Evolutionary conservation across 1,140 invertebrate species (phyloP), one percentile per base, ranked within the genome.

Genomic region (Brachionus rubens): DNA sequence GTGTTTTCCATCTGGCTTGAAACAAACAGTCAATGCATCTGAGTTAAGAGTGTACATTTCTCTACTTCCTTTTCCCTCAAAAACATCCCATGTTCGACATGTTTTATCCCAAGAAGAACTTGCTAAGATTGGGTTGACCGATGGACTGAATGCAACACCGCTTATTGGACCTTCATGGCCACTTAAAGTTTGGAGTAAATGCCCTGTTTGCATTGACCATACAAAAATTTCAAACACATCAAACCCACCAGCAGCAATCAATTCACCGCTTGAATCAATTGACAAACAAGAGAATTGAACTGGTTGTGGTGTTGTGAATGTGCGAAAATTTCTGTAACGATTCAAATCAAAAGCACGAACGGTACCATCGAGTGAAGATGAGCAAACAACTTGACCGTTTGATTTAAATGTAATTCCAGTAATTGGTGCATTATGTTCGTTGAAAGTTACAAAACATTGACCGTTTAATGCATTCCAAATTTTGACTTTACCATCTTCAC

Each of bases 41-140:
- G 91, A 85, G 1, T 86, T 86, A 0, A 97, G 83, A 76, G 88
- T 86, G 52, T 97, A 88, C 0, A 90, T 90, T 86, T 98, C 94
- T 79, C 91, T 90, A n/a, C 87, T 87, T 0, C 89, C 89, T 59
- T 90, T 90, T 76, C 87, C 89, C 82, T 95, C 92, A 78, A 92
- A 89, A 1, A 91, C 88, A 82, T 96, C 92, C 95, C 95, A 98
- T 28, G 98, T 84, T 79, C 91, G 89, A 0, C 98, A 84, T 0
- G 93, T 93, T 83, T 92, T 92, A 82, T 98, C 96, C 94, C 94
- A 98, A 16, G 92, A 94, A 1, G 89, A 91, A 1, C 93, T 96
- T 0, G 89, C 91, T 30, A 98, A 82, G 30, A 89, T 87, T 0
- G 90, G 89, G 0, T 89, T 85, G 9, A 88, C 81, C 70, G 82